Evolutionary conservation across 2,888 invertebrate species (phyloP).

Genomic region (Pterobdella sp.): DNA sequence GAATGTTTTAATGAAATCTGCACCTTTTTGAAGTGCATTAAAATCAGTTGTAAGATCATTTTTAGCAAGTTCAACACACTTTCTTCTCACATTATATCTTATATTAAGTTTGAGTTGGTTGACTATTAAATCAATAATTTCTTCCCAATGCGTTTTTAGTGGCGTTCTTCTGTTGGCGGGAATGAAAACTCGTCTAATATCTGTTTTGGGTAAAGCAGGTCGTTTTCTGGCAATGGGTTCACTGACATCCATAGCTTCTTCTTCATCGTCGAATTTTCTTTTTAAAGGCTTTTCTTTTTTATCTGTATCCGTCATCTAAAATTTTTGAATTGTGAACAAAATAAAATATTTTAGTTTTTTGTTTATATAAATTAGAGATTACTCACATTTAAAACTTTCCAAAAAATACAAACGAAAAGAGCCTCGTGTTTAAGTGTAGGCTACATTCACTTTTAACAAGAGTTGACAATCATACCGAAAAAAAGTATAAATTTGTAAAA

Average conservation of each 20-base stretch:
- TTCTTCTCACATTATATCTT: constrained; percentile 80
- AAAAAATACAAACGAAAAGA: no score
- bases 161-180: constrained; percentile 88
- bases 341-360: no score
- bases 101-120: constrained; percentile 88
- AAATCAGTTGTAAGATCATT: constrained; percentile 69
- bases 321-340: no score
- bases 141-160: constrained; percentile 89
- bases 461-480: no score
- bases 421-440: no score
- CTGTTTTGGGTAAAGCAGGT: constrained; percentile 33
- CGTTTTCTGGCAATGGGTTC: not conserved
- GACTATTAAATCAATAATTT: constrained; percentile 90
- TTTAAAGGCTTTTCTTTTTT: not conserved
- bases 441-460: no score
- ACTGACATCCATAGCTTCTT: not conserved
- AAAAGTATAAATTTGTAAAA: no score
- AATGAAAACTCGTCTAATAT: constrained; percentile 61
- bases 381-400: no score
- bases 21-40: constrained; percentile 86
- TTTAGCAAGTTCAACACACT: constrained; percentile 77
- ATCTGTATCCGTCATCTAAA: not conserved
- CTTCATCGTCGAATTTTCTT: not conserved
- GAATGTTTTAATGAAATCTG: constrained; percentile 95
- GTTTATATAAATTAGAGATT: no score